Evolutionary conservation across 2,113 vertebrate species (phyloP).

Genomic region (Ptilorrhoa leucosticta): DNA sequence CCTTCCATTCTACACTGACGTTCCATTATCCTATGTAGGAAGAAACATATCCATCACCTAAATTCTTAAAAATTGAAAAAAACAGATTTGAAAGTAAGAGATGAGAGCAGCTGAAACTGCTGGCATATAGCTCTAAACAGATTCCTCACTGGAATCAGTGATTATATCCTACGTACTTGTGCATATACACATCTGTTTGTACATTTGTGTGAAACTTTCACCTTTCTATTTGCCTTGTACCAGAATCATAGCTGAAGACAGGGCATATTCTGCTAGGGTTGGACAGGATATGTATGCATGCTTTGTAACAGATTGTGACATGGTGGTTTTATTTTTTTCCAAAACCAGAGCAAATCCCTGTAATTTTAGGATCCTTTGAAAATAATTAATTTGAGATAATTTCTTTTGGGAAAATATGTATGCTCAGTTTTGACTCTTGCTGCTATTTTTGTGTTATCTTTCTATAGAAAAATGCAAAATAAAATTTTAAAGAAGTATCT

Average conservation of each 20-base stretch:
- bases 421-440: neutral
- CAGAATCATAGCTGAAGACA: neutral
- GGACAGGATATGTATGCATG: fast-evolving
- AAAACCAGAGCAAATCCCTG: neutral
- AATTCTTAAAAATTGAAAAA: neutral
- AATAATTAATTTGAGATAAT: neutral
- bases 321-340: neutral
- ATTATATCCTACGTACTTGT: fast-evolving
- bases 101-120: neutral
- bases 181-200: neutral
- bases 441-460: neutral
- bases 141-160: neutral
- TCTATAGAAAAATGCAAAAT: neutral
- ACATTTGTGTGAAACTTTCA: neutral
- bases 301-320: neutral
- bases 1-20: neutral
- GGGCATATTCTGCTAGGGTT: neutral
- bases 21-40: neutral
- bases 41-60: neutral
- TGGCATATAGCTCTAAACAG: neutral
- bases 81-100: neutral
- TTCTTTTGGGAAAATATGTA: neutral
- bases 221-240: neutral
- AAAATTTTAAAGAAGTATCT: neutral
- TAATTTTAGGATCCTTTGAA: neutral